phyloP scores from a whole-genome alignment of 1,140 invertebrate species.

The Xylocopa sonorina region DNA sequence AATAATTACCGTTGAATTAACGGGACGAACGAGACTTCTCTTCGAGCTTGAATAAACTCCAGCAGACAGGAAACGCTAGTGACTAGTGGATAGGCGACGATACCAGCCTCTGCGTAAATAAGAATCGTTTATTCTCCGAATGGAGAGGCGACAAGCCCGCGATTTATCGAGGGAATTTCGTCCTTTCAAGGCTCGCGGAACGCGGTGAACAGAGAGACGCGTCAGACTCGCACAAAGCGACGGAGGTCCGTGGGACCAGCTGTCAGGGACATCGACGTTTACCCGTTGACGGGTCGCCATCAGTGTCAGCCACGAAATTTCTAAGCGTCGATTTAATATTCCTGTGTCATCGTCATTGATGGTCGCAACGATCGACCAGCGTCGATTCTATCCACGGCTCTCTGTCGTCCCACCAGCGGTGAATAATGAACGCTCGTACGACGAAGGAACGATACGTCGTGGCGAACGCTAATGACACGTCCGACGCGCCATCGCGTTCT shows the following conservation, averaged over 20 bases:
- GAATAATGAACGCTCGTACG: not conserved
- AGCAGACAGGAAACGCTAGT: too few species aligned
- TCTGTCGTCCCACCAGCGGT: not conserved
- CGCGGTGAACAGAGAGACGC: not conserved
- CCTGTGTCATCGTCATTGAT: conserved; percentile 64
- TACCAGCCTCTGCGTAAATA: not conserved
- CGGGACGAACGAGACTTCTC: too few species aligned
- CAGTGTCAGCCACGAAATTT: conserved; percentile 41
- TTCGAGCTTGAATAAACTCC: not conserved
- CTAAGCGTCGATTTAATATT: conserved; percentile 46
- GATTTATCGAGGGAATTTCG: conserved; percentile 1
- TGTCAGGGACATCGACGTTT: conserved; percentile 56
- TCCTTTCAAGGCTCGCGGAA: conserved; percentile 2
- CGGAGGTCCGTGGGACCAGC: not conserved
- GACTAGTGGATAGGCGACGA: not conserved
- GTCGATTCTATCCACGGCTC: conserved; percentile 41
- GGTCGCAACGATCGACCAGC: conserved; percentile 48
- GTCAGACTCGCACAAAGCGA: conserved; percentile 4
- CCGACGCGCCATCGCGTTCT: not conserved
- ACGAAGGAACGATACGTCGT: not conserved
- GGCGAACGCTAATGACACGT: not conserved
- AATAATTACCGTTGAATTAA: too few species aligned
- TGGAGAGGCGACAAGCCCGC: not conserved
- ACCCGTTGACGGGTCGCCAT: conserved; percentile 52
- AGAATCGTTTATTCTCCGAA: not conserved